Evolutionary conservation across 2,113 vertebrate genomes (phyloP), one percentile per base, ranked within the genome.

Genomic region (Carlito syrichta): DNA sequence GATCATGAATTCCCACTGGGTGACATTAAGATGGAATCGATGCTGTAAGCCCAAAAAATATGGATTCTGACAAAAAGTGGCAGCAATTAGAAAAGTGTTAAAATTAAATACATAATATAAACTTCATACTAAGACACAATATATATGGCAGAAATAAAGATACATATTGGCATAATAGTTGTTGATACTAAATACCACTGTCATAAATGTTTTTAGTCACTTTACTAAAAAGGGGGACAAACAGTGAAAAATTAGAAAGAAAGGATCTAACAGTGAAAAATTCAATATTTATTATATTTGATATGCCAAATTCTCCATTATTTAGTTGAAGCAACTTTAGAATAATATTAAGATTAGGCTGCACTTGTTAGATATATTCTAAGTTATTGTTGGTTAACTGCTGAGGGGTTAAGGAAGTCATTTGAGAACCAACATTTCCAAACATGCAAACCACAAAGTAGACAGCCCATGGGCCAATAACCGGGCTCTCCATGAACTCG

Each of bases 141-240:
- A 97, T 92, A 96, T 63, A 22, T 7, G 48, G 79, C 45, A 96
- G 91, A 97, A 98, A 98, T 95, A 98, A 97, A 98, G 96, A 97
- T 76, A 73, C 56, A 50, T 89, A 87, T 66, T 93, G 62, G 43
- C 62, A 79, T 74, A 81, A 50, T 38, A 89, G 62, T 77, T 96
- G 74, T 45, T 86, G 45, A 86, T 52, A 62, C 17, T 43, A 91
- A 93, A 96, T 81, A 74, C 8, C 43, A 85, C 5, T 54, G 11
- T 45, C 78, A 63, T 91, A 60, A 87, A 83, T 84, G 43, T 73
- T 94, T 84, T 78, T 82, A 89, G 69, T 93, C 68, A 86, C 25
- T 68, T 86, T 71, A 69, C 17, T 66, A 60, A 63, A 66, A 84
- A 86, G n/a, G 13, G 40, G 78, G 38, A 13, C n/a, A 85, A 90